These are phyloP conservation scores for Octopus bimaculoides DNA, from an alignment of 1,140 invertebrate genomes.

Conservation along the genomic window DNA sequence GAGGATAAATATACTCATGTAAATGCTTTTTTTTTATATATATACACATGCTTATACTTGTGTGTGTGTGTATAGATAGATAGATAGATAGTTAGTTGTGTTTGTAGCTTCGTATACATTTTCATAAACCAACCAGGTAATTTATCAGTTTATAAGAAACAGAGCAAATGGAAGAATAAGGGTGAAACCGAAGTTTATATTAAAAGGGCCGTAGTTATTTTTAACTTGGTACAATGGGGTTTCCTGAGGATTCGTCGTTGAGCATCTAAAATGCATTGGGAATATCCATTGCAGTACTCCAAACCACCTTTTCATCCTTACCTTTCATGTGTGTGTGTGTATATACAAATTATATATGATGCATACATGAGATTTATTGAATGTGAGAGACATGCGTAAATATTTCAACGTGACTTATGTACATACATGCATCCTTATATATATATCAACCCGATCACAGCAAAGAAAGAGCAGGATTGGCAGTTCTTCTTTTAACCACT, in stretches of 20 bases:
- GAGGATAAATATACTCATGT: no score
- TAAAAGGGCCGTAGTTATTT: background rate
- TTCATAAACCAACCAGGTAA: no score
- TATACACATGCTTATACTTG: no score
- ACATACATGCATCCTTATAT: no score
- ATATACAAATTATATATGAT: background rate
- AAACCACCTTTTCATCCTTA: background rate
- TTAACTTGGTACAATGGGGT: background rate
- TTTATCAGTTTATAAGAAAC: no score
- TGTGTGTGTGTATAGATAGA: no score
- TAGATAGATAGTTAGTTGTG: no score
- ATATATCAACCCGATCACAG: background rate
- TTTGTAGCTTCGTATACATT: no score
- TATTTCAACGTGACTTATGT: background rate
- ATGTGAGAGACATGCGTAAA: background rate
- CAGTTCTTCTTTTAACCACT: constrained; percentile 36
- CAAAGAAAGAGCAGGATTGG: background rate
- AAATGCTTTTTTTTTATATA: no score
- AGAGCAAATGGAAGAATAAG: background rate
- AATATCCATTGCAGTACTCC: background rate
- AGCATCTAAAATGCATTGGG: background rate
- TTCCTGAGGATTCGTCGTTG: background rate
- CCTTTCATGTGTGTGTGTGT: background rate
- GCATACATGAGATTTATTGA: background rate
- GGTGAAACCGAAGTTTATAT: background rate